These are phyloP conservation scores for Centroberyx gerrardi DNA, from an alignment of 2,797 vertebrate genomes.

Conservation along the genomic window DNA sequence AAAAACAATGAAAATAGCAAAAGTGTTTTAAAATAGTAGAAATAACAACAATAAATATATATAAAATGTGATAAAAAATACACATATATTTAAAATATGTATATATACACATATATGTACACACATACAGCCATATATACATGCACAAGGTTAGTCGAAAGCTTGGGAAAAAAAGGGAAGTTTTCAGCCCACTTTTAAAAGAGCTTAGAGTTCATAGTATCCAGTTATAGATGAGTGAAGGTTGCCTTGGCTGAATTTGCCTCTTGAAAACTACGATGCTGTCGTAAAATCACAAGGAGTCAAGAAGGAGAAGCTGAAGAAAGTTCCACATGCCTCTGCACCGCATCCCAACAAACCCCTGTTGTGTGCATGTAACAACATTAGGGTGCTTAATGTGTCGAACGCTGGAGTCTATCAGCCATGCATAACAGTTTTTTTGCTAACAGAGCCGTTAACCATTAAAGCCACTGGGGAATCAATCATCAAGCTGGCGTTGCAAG, in stretches of 20 bases:
- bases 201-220: too few species aligned
- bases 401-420: conserved; percentile 30
- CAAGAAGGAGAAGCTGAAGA: not conserved
- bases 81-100: too few species aligned
- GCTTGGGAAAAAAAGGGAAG: too few species aligned
- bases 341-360: not conserved
- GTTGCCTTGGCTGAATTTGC: not conserved
- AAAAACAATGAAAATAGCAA: too few species aligned
- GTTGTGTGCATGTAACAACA: conserved; percentile 13
- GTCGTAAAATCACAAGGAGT: not conserved
- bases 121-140: too few species aligned
- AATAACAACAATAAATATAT: too few species aligned
- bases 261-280: not conserved
- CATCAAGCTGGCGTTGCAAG: conserved; percentile 8
- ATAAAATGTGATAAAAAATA: too few species aligned
- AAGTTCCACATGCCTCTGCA: not conserved
- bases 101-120: too few species aligned
- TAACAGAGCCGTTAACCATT: conserved; percentile 43
- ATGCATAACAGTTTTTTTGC: conserved; percentile 8
- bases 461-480: conserved; percentile 28
- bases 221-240: too few species aligned
- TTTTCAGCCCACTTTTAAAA: too few species aligned
- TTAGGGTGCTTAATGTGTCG: conserved; percentile 21
- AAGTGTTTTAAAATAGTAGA: too few species aligned
- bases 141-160: too few species aligned